Evolutionary conservation across 2,113 vertebrate genomes (phyloP), one percentile per base, ranked within the genome.

Genomic region (Sinosuthora webbiana): DNA sequence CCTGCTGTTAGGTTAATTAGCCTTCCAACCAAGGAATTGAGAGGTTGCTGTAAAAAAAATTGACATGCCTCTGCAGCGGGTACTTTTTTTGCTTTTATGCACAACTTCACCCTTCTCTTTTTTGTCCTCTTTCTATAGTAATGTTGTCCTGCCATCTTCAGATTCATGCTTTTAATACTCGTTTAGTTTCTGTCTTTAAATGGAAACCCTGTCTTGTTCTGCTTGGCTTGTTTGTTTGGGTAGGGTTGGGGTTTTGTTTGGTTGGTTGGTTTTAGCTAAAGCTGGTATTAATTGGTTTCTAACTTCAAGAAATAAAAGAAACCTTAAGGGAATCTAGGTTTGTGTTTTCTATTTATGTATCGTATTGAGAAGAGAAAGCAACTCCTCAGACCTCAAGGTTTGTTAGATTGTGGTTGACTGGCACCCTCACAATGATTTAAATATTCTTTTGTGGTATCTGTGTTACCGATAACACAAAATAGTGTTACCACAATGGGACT

Each of bases 1-100:
- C 68, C 71, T 90, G 64, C 64, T 69, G 78, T 81, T 81, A 80
- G n/a, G 37, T 80, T 96, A 95, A 95, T 95, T 90, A 91, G 52
- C 39, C 35, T 62, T 93, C 50, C 57, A 90, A 52, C 16, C 44
- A 89, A 93, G 22, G 20, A 49, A 57, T 33, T 76, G 31, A 71
- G 49, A 71, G 5, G 10, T n/a, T 87, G 45, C 9, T 89, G 91
- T 28, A 76, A 90, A 75, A 50, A 60, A 55, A 37, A 28, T 11
- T n/a, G 23, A 37, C 8, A n/a, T 56, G n/a, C 39, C 8, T 83
- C 56, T 55, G 15, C 20, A 83, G 11, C 24, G 39, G 7, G 9
- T 39, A 41, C 6, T n/a, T 39, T n/a, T 44, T 73, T 67, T 53
- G 2, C 11, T 60, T 92, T 28, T 55, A 23, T 27, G 25, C 6